phyloP scores from a whole-genome alignment of 2,113 vertebrate species.

The Microcebus griseorufus region DNA sequence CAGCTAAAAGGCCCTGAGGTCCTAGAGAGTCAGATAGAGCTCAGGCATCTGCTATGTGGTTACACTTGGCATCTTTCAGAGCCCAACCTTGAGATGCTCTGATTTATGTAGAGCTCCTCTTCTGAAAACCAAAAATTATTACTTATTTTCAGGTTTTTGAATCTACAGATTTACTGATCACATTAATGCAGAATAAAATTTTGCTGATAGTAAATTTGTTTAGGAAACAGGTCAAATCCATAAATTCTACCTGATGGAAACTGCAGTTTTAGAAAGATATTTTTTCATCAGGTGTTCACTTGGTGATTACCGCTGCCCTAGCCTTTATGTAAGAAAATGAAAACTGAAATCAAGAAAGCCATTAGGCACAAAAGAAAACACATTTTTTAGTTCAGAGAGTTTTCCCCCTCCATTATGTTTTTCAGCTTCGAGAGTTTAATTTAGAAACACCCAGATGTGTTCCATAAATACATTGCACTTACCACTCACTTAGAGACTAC shows the following conservation, averaged over 20 bases:
- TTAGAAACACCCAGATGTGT: slow-evolving; percentile 61
- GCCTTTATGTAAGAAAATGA: slow-evolving; percentile 22
- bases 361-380: slow-evolving; percentile 26
- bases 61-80: not conserved
- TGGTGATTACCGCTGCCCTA: not conserved
- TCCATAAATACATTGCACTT: slow-evolving; percentile 54
- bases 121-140: not conserved
- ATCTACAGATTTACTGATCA: slow-evolving; percentile 26
- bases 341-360: slow-evolving; percentile 41
- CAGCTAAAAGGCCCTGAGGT: not conserved
- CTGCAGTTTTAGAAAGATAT: not conserved
- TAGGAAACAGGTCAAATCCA: slow-evolving; percentile 24
- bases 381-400: slow-evolving; percentile 33
- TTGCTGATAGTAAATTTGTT: slow-evolving; percentile 53
- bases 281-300: not conserved
- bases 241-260: slow-evolving; percentile 29
- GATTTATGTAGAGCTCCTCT: not conserved
- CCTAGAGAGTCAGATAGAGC: not conserved
- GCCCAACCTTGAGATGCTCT: not conserved
- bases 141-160: slow-evolving; percentile 14
- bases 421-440: slow-evolving; percentile 46
- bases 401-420: slow-evolving; percentile 3
- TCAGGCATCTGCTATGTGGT: not conserved
- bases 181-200: slow-evolving; percentile 19
- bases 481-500: not conserved